phyloP scores from a whole-genome alignment of 1,140 invertebrate species.

The Magallana ariakensis region DNA sequence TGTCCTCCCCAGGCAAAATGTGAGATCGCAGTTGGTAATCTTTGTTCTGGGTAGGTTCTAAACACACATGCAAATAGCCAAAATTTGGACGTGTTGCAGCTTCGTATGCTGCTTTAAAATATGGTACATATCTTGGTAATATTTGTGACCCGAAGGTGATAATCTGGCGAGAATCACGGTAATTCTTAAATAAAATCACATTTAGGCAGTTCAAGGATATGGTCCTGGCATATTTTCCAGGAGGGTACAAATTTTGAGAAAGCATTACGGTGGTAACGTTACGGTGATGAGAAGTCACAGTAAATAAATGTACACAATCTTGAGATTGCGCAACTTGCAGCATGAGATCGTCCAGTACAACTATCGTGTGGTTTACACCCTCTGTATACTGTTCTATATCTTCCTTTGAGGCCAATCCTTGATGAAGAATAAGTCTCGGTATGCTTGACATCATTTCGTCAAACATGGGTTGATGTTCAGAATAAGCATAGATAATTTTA shows the following conservation, averaged over 20 bases:
- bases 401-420: slow-evolving; percentile 49
- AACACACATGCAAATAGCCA: slow-evolving; percentile 48
- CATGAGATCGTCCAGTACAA: slow-evolving; percentile 57
- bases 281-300: slow-evolving; percentile 48
- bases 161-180: slow-evolving; percentile 43
- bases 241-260: slow-evolving; percentile 48
- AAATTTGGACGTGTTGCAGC: slow-evolving; percentile 35
- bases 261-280: slow-evolving; percentile 43
- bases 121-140: slow-evolving; percentile 35
- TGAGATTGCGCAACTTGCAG: slow-evolving; percentile 28
- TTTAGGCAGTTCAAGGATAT: slow-evolving; percentile 50
- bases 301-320: slow-evolving; percentile 49
- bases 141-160: slow-evolving; percentile 52
- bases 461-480: slow-evolving; percentile 52
- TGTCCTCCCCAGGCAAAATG: slow-evolving; percentile 55
- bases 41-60: slow-evolving; percentile 41
- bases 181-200: slow-evolving; percentile 50
- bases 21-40: slow-evolving; percentile 38
- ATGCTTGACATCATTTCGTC: slow-evolving; percentile 46
- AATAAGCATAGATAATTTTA: slow-evolving; percentile 53
- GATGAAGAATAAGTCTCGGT: slow-evolving; percentile 44
- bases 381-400: slow-evolving; percentile 53
- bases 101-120: slow-evolving; percentile 44
- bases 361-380: slow-evolving; percentile 47
- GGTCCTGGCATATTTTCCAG: slow-evolving; percentile 50